Evolutionary conservation across 2,888 invertebrate species (phyloP).

Genomic region (Oligia latruncula): DNA sequence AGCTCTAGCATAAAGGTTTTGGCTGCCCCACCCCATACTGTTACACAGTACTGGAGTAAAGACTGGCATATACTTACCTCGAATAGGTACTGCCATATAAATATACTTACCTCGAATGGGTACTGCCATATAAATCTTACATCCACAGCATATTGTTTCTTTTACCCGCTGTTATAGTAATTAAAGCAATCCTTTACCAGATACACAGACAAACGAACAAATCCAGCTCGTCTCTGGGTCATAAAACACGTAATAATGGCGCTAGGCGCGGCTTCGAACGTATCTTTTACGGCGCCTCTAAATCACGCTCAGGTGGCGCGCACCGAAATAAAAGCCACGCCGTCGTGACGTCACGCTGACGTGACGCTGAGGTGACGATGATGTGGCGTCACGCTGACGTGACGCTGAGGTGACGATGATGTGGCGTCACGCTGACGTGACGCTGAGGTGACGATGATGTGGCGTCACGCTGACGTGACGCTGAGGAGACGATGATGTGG

Average conservation of each 20-base stretch:
- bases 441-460: neutral
- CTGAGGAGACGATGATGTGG: neutral
- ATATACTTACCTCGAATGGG: neutral
- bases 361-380: neutral
- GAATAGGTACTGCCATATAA: too few relatives aligned
- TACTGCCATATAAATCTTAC: neutral
- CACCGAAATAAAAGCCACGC: constrained; percentile 23
- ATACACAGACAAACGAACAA: constrained; percentile 7
- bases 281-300: constrained; percentile 41
- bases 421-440: neutral
- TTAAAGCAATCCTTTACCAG: constrained; percentile 4
- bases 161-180: neutral
- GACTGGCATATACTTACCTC: too few relatives aligned
- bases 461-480: constrained; percentile 6
- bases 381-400: constrained; percentile 7
- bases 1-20: too few relatives aligned
- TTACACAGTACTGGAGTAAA: too few relatives aligned
- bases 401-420: neutral
- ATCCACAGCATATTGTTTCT: neutral
- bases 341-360: neutral
- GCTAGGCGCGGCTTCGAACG: constrained; percentile 24
- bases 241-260: constrained; percentile 43
- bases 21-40: too few relatives aligned
- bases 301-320: constrained; percentile 43
- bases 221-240: constrained; percentile 2